Base-by-base conservation (phyloP, 1,140 invertebrate species). In the Brachionus rotundiformis region DNA sequence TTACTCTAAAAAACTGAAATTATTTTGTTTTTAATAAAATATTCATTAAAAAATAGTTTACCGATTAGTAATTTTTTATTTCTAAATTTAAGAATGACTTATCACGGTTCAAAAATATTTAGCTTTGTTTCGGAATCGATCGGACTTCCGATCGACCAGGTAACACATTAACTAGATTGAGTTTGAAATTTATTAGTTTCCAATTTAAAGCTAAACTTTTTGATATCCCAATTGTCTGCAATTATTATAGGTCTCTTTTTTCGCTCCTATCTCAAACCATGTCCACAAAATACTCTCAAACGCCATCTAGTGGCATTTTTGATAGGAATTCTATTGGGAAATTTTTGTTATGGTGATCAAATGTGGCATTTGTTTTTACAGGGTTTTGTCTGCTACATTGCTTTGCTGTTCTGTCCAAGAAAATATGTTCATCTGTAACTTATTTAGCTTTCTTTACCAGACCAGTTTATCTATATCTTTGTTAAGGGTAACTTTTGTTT, bases 361-460 rank as follows among this genome's bases (percentile, higher is more conserved):
- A 83, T 87, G 7, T 83, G 84, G 36, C 86, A 86, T 75, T 81
- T 87, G 10, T 25, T 87, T n/a, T 71, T 84, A 2, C 84, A 85
- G 81, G 82, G 83, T 1, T 59, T 84, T 2, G 77, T 87, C 3
- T 85, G 85, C 68, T 86, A 86, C 79, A 16, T 84, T 0, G 23
- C 85, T 87, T 84, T 65, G 63, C 16, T 73, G 65, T 77, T 84
- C 81, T 82, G 84, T 82, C 39, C 63, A 6, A 54, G 47, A 59
- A 44, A 36, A 81, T 81, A 61, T 31, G 39, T 68, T 29, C 39
- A 81, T 49, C 27, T 47, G 54, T 81, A 10, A 33, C 11, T 27
- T 33, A 25, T n/a, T n/a, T n/a, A n/a, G n/a, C n/a, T 44, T 68
- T 10, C 13, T 65, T 3, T 10, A 7, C 5, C 31, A 19, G 59